Base-by-base conservation (phyloP, 2,888 invertebrate species). In the Lepas anatifera region DNA sequence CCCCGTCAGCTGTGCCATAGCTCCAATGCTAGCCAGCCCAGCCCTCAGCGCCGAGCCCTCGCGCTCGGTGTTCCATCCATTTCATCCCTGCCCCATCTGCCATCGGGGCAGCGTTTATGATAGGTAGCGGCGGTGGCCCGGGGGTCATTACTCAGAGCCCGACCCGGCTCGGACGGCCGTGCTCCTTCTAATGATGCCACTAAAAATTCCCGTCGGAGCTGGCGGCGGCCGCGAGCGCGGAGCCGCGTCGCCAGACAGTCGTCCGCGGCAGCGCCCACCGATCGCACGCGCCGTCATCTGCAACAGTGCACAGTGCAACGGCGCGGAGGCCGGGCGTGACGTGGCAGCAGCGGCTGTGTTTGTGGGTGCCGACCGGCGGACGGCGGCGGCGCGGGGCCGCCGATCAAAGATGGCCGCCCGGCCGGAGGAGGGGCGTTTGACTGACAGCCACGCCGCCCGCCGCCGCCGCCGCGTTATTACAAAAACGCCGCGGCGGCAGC, bases 361-460 rank as follows among this genome's bases (percentile, higher is more conserved):
- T n/a, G n/a, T n/a, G n/a, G n/a, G n/a, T n/a, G n/a, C n/a, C n/a
- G n/a, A n/a, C n/a, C n/a, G n/a, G n/a, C n/a, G n/a, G n/a, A n/a
- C n/a, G n/a, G n/a, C n/a, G n/a, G n/a, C n/a, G n/a, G n/a, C n/a
- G 13, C 39, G 39, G 13, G 8, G 39, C 8, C 39, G 8, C 39
- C 18, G 29, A 35, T 32, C 32, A n/a, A 58, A 58, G 58, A 58
- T 58, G 58, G 58, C 58, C 58, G 32, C n/a, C 25, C 58, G 58
- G 32, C 52, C 32, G 58, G 58, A 58, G 58, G 58, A 58, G 58
- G 58, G 58, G 58, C 58, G 22, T 58, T 32, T 58, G 58, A 58
- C 13, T 16, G 58, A 58, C 58, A 58, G 58, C n/a, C n/a, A n/a
- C n/a, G 10, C 22, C 32, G 32, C 58, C 11, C 32, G 32, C 32